These are phyloP conservation scores for Habrosyne pyritoides DNA, from an alignment of 2,888 invertebrate genomes.

Conservation along the genomic window DNA sequence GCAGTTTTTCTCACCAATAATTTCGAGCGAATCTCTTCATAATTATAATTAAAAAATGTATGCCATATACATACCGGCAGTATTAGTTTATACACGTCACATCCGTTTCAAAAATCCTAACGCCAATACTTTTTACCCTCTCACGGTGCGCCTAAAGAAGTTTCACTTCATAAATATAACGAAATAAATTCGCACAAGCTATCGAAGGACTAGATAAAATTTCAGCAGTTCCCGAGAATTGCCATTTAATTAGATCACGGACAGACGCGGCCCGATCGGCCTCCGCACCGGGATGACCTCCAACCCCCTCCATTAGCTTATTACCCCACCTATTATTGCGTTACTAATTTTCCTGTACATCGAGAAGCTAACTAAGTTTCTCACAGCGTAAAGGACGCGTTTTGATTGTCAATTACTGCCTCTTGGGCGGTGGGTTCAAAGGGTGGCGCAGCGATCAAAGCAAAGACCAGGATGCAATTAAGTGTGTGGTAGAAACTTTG, in stretches of 20 bases:
- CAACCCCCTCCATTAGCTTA: slow-evolving; percentile 68
- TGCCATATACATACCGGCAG: too few relatives aligned
- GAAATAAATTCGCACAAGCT: slow-evolving; percentile 45
- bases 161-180: slow-evolving; percentile 49
- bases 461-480: slow-evolving; percentile 73
- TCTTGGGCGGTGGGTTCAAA: slow-evolving; percentile 71
- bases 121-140: too few relatives aligned
- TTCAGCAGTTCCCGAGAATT: slow-evolving; percentile 56
- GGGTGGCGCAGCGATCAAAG: slow-evolving; percentile 62
- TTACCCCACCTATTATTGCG: slow-evolving; percentile 77
- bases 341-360: slow-evolving; percentile 81
- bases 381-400: slow-evolving; percentile 68
- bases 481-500: slow-evolving; percentile 60
- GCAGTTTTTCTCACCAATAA: too few relatives aligned
- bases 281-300: slow-evolving; percentile 66
- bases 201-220: slow-evolving; percentile 57
- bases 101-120: too few relatives aligned
- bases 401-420: slow-evolving; percentile 80
- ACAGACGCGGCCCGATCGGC: slow-evolving; percentile 47
- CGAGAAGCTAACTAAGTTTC: slow-evolving; percentile 77
- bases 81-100: too few relatives aligned
- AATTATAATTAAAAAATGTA: too few relatives aligned
- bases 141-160: too few relatives aligned
- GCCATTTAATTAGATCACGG: slow-evolving; percentile 68
- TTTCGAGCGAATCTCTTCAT: too few relatives aligned